Evolutionary conservation across 2,113 vertebrate genomes (phyloP).

Genomic region (Grammomys dolichurus): DNA sequence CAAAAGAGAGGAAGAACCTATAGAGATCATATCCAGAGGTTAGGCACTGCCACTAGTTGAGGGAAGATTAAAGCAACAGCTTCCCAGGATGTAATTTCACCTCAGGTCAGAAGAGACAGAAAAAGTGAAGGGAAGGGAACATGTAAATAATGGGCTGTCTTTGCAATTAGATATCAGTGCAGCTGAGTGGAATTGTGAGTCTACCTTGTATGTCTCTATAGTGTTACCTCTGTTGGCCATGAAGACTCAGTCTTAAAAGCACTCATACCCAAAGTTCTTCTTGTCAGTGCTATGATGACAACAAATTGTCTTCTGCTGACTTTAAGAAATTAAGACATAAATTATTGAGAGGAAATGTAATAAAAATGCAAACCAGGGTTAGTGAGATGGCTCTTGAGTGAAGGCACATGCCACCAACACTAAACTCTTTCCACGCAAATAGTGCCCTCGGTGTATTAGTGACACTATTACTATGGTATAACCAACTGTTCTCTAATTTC

Average conservation of each 20-base stretch:
- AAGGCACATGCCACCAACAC: background rate
- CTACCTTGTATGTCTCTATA: background rate
- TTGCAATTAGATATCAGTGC: background rate
- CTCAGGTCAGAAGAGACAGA: background rate
- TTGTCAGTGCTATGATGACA: background rate
- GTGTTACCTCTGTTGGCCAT: background rate
- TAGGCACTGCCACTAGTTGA: background rate
- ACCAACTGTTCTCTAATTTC: background rate
- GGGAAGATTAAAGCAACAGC: background rate
- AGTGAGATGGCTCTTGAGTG: background rate
- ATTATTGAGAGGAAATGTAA: background rate
- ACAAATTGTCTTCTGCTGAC: background rate
- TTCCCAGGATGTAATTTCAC: slow-evolving; percentile 11
- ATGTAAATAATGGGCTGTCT: background rate
- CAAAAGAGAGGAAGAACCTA: too few relatives aligned
- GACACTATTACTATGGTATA: background rate
- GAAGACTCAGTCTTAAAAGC: slow-evolving; percentile 15
- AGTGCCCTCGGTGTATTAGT: background rate
- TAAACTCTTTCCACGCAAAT: background rate
- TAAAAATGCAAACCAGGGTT: background rate
- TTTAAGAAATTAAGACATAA: background rate
- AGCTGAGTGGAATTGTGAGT: background rate
- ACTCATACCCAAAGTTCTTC: background rate
- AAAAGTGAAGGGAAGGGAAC: background rate
- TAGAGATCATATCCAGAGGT: too few relatives aligned